Conservation (phyloP, 2,888 invertebrate genomes). For the Ariolimax columbianus region DNA sequence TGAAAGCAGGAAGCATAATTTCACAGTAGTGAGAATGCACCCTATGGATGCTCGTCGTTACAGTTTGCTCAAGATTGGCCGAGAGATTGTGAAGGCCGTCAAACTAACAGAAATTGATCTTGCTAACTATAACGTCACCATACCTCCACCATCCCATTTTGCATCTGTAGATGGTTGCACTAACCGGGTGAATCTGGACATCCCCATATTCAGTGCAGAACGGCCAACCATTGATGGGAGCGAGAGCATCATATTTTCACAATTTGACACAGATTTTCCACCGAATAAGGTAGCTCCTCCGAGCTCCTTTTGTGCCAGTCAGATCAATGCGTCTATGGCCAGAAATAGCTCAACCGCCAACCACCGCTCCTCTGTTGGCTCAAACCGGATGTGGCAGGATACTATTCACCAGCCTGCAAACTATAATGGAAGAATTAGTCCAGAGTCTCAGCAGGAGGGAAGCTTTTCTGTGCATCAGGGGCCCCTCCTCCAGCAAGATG, state of each 20-base stretch:
- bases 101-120: slow-evolving; percentile 60
- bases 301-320: slow-evolving; percentile 42
- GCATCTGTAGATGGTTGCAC: slow-evolving; percentile 54
- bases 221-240: neutral
- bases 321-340: slow-evolving; percentile 9
- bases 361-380: neutral
- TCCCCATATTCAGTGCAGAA: slow-evolving; percentile 29
- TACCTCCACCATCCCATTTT: slow-evolving; percentile 59
- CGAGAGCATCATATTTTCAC: slow-evolving; percentile 1
- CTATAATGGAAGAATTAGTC: slow-evolving; percentile 11
- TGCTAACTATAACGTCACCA: slow-evolving; percentile 33
- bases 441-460: neutral
- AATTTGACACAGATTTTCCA: slow-evolving; percentile 46
- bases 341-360: slow-evolving; percentile 19
- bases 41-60: slow-evolving; percentile 73
- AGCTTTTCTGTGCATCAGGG: neutral
- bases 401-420: neutral
- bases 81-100: slow-evolving; percentile 64
- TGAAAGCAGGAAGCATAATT: slow-evolving; percentile 41
- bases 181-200: slow-evolving; percentile 43
- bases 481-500: no score
- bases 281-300: slow-evolving; percentile 48
- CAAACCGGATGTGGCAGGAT: slow-evolving; percentile 18
- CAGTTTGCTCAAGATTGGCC: slow-evolving; percentile 72
- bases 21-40: slow-evolving; percentile 70